Conservation (phyloP, 2,113 vertebrate genomes). For the Austrofundulus limnaeus region DNA sequence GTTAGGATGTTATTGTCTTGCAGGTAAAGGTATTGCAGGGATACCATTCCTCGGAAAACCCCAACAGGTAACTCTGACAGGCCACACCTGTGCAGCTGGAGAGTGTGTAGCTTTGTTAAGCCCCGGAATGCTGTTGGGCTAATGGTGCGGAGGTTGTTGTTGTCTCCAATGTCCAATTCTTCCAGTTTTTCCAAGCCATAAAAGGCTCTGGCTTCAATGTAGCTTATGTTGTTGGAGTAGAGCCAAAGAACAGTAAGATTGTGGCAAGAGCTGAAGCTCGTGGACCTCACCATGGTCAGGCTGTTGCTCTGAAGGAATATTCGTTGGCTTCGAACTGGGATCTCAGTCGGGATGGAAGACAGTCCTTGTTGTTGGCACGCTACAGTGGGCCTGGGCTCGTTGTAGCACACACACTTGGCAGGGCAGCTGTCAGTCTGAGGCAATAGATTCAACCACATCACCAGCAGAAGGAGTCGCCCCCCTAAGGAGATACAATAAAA, state of each 20-base stretch:
- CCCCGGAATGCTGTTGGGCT: conserved; percentile 89
- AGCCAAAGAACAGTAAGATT: conserved; percentile 96
- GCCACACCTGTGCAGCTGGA: conserved; percentile 94
- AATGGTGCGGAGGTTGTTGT: conserved; percentile 88
- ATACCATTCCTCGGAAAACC: conserved; percentile 90
- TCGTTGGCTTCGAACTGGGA: conserved; percentile 91
- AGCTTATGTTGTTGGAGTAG: conserved; percentile 93
- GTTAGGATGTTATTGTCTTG: conserved; percentile 92
- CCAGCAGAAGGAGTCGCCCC: conserved; percentile 89
- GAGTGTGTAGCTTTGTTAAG: conserved; percentile 89
- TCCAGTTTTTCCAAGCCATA: conserved; percentile 89
- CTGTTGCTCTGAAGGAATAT: conserved; percentile 97
- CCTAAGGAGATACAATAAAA: conserved; percentile 75
- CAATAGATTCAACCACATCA: conserved; percentile 90
- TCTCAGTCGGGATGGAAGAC: conserved; percentile 87
- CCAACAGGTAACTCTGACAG: conserved; percentile 88
- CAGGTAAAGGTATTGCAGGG: conserved; percentile 95
- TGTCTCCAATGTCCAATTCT: conserved; percentile 96
- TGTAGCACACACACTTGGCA: conserved; percentile 93
- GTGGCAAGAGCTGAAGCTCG: conserved; percentile 90
- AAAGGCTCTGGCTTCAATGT: conserved; percentile 90
- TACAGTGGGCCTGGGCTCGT: conserved; percentile 90
- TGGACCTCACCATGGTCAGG: conserved; percentile 86
- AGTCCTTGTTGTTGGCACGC: conserved; percentile 97
- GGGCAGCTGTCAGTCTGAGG: conserved; percentile 86